phyloP scores from a whole-genome alignment of 2,888 invertebrate species.

The Ectobius pallidus region DNA sequence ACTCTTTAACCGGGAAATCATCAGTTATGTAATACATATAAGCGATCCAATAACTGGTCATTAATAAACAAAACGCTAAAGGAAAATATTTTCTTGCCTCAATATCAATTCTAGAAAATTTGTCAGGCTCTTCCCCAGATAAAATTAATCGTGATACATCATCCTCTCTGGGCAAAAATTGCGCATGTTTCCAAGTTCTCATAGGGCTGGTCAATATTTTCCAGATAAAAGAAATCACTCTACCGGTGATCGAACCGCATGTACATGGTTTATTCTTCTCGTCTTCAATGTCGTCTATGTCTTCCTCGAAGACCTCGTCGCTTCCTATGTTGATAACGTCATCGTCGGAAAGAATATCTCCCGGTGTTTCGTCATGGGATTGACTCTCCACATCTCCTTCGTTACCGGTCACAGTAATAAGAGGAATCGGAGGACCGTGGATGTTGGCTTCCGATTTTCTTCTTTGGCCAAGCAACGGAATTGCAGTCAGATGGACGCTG shows the following conservation, averaged over 20 bases:
- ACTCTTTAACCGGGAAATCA: conserved; percentile 42
- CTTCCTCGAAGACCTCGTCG: conserved; percentile 39
- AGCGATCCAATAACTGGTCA: conserved; percentile 56
- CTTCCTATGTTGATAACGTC: background rate
- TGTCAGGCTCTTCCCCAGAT: conserved; percentile 46
- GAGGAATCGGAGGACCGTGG: background rate
- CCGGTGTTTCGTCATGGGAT: background rate
- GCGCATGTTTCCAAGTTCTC: conserved; percentile 39
- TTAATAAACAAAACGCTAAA: conserved; percentile 61
- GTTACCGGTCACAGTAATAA: conserved; percentile 1
- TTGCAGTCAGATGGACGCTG: background rate
- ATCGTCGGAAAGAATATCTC: background rate
- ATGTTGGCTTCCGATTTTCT: conserved; percentile 14
- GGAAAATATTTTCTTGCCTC: conserved; percentile 63
- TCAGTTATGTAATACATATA: conserved; percentile 51
- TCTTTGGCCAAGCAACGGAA: background rate
- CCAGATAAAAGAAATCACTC: background rate
- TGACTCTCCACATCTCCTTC: background rate
- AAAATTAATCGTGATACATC: conserved; percentile 43
- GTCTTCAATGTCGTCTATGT: background rate
- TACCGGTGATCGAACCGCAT: too few species aligned
- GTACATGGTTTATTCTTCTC: too few species aligned
- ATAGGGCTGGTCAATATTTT: conserved; percentile 32
- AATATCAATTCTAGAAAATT: conserved; percentile 60
- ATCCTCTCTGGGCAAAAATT: conserved; percentile 45